phyloP scores from a whole-genome alignment of 2,113 vertebrate genomes.

The Alligator sinensis region DNA sequence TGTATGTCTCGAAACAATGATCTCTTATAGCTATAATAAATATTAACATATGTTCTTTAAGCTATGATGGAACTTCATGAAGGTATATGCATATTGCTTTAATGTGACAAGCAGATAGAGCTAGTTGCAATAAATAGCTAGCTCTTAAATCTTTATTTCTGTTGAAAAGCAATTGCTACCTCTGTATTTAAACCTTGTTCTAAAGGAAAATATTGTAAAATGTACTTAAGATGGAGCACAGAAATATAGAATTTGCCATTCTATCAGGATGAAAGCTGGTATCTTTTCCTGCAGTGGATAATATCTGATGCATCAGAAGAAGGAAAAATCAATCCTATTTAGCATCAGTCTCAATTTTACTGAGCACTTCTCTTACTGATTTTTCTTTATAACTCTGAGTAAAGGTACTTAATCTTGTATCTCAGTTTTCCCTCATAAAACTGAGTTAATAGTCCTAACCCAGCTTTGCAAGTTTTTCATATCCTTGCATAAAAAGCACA shows the following conservation, averaged over 20 bases:
- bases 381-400: neutral
- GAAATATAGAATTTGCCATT: neutral
- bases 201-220: constrained; percentile 9
- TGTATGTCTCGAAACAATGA: constrained; percentile 33
- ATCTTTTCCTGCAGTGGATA: neutral
- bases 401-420: neutral
- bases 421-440: constrained; percentile 8
- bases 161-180: neutral
- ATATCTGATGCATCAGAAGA: neutral
- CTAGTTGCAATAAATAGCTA: neutral
- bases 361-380: neutral
- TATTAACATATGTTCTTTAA: neutral
- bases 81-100: neutral
- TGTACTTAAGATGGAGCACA: neutral
- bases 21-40: constrained; percentile 39
- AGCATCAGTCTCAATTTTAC: neutral
- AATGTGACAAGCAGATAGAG: neutral
- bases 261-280: neutral
- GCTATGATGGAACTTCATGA: neutral
- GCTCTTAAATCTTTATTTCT: constrained; percentile 23
- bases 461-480: neutral
- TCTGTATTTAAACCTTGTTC: neutral
- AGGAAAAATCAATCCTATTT: neutral
- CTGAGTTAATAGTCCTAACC: neutral
- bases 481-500: neutral